Evolutionary conservation across 2,888 invertebrate genomes (phyloP), one percentile per base, ranked within the genome.

Genomic region (Maniola hyperantus): DNA sequence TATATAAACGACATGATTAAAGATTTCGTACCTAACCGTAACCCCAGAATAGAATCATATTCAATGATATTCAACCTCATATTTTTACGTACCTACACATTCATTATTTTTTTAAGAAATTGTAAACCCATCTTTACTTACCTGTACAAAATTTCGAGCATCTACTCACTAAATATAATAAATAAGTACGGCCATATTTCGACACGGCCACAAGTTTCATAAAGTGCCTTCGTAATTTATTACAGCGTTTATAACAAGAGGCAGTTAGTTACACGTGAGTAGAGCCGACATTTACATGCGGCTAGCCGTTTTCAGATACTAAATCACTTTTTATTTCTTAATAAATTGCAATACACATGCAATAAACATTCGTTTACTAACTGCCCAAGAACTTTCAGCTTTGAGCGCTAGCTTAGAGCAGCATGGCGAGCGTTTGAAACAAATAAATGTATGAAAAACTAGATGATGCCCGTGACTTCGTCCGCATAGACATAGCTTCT

Each of bases 321-420:
- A 62, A 62, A 62, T 62, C 62, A 62, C 42, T 62, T 62, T 61
- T 61, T 61, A 61, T 61, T 61, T 61, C 61, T 61, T 61, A 61
- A 61, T 61, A 61, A 61, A 51, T 61, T 50, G 61, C 61, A 51
- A 61, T 18, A 50, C 48, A 61, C 50, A 15, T 48, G 48, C 48
- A 48, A 18, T 48, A 48, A 10, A 48, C 18, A 48, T 48, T 15
- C 18, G 15, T 18, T 48, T 48, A 48, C 48, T 15, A 15, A 7
- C n/a, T 15, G 8, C 15, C 46, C 42, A 13, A 2, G 42, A 42
- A 11, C 13, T 42, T 42, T 13, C 13, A 42, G 13, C 11, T 42
- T 7, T 11, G 13, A 42, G 13, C 42, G 6, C 1, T 6, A n/a
- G n/a, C n/a, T n/a, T n/a, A 1, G 2, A 36, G 36, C 36, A 36